A percentile compares a stretch with the other conserved stretches of the same genome.
Evolutionary conservation across 2,888 invertebrate genomes (phyloP).

Genomic region (Nysson spinosus): DNA sequence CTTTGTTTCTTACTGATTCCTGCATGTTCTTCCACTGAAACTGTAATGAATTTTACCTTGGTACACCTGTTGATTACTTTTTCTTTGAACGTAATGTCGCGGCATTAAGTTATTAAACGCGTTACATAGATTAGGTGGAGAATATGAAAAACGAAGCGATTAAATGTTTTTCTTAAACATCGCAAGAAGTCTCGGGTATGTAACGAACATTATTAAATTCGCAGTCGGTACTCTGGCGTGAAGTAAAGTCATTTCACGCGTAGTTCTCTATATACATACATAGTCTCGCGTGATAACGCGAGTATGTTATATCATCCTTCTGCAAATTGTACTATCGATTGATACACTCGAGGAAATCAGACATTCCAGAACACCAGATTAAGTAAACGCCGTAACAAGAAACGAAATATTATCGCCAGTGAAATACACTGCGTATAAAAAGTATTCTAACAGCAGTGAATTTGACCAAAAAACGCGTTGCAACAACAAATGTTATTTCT

Average conservation of each 20-base stretch:
- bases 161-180: no score
- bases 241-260: not conserved
- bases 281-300: not conserved
- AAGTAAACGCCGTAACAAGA: not conserved
- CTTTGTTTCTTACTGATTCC: no score
- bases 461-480: no score
- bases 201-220: not conserved
- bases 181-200: no score
- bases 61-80: no score
- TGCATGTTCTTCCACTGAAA: no score
- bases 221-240: not conserved
- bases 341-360: slow-evolving; percentile 2
- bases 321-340: slow-evolving; percentile 14
- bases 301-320: slow-evolving; percentile 7
- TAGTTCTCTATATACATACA: slow-evolving; percentile 7
- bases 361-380: not conserved
- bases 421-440: not conserved
- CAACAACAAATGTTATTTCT: no score
- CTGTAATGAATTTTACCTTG: no score
- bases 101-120: not conserved
- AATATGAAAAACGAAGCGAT: not conserved
- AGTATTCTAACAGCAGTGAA: no score
- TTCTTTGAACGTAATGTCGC: no score
- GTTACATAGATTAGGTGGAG: not conserved
- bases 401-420: no score